Percentiles rank a stretch among this genome's conserved stretches.
Conservation (phyloP, 2,888 invertebrate species). For the Drymonia ruficornis region DNA sequence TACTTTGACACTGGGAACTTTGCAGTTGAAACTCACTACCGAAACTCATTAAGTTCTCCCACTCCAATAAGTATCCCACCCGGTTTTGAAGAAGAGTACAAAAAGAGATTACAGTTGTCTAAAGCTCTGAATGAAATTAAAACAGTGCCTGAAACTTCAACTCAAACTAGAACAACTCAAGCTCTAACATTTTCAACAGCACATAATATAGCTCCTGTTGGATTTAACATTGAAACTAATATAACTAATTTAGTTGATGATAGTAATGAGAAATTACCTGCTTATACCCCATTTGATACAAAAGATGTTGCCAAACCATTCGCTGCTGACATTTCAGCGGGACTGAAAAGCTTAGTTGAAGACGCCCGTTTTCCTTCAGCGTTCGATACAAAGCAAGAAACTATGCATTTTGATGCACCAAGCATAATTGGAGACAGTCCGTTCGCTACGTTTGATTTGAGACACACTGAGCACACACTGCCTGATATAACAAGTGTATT, state of each 20-base stretch:
- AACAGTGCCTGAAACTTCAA: constrained; percentile 52
- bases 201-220: constrained; percentile 23
- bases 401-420: neutral
- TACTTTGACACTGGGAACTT: constrained; percentile 80
- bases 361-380: neutral
- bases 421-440: neutral
- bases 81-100: constrained; percentile 71
- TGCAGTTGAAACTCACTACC: constrained; percentile 72
- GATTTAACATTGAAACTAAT: constrained; percentile 31
- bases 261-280: constrained; percentile 15
- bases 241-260: constrained; percentile 31
- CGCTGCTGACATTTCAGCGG: neutral
- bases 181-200: constrained; percentile 36
- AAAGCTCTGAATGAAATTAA: constrained; percentile 22
- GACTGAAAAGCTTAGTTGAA: neutral
- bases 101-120: constrained; percentile 28
- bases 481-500: neutral
- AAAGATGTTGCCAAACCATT: neutral
- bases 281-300: constrained; percentile 11
- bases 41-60: constrained; percentile 59
- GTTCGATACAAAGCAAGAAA: neutral
- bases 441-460: neutral
- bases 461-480: neutral
- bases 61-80: constrained; percentile 59
- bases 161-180: constrained; percentile 48